A percentile compares a stretch with the other conserved stretches of the same genome.
Conservation (phyloP, 2,888 invertebrate genomes). For the Meliscaeva auricollis region DNA sequence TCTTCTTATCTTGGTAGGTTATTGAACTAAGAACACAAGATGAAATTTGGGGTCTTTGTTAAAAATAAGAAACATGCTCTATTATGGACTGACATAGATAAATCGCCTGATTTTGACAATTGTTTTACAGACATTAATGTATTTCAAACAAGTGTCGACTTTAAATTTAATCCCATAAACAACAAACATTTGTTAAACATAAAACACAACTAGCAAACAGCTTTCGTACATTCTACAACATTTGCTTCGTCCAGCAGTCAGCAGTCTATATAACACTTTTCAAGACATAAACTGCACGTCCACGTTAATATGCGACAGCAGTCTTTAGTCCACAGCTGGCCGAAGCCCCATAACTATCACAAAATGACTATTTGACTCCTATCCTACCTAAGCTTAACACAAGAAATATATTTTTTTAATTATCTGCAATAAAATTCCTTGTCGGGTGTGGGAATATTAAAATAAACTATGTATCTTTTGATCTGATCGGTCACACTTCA, state of each 20-base stretch:
- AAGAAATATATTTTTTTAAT: constrained; percentile 50
- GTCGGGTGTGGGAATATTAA: constrained; percentile 56
- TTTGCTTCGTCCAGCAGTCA: constrained; percentile 3
- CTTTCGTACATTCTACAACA: constrained; percentile 51
- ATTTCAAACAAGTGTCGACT: constrained; percentile 14
- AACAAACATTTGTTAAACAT: constrained; percentile 44
- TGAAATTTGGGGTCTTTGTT: too few species aligned
- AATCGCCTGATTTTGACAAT: constrained; percentile 11
- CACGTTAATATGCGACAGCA: constrained; percentile 4
- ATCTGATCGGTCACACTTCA: constrained; percentile 37
- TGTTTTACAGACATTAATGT: neutral
- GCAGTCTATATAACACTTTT: neutral
- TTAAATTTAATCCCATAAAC: constrained; percentile 25
- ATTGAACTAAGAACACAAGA: too few species aligned
- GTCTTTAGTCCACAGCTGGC: constrained; percentile 8
- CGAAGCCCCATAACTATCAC: neutral
- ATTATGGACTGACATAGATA: neutral
- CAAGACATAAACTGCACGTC: constrained; percentile 16
- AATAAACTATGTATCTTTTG: constrained; percentile 36
- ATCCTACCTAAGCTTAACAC: too few species aligned
- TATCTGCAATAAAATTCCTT: constrained; percentile 55
- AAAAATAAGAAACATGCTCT: too few species aligned
- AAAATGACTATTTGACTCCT: constrained; percentile 7
- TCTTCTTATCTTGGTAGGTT: too few species aligned
- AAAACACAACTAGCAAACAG: constrained; percentile 36